phyloP scores from a whole-genome alignment of 1,140 invertebrate genomes.

The Cyclina sinensis region DNA sequence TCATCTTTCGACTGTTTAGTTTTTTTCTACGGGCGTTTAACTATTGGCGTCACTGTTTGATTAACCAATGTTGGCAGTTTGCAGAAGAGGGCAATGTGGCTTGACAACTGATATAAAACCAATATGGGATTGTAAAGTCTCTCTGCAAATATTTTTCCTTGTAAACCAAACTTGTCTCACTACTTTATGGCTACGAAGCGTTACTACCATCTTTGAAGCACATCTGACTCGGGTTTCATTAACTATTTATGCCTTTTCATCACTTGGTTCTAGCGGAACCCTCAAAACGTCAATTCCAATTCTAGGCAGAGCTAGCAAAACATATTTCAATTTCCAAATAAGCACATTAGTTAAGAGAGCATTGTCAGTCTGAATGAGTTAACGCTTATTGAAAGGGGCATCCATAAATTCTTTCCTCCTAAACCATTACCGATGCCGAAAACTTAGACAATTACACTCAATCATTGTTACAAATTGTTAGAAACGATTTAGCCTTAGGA shows the following conservation, averaged over 20 bases:
- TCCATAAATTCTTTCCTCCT: constrained; percentile 62
- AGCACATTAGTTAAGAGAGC: constrained; percentile 49
- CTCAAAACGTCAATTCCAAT: constrained; percentile 57
- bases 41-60: not conserved
- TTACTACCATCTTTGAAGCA: constrained; percentile 39
- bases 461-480: constrained; percentile 57
- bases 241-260: constrained; percentile 37
- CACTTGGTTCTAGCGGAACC: constrained; percentile 31
- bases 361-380: constrained; percentile 49
- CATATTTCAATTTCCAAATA: constrained; percentile 68
- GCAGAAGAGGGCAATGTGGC: constrained; percentile 9
- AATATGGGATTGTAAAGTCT: not conserved
- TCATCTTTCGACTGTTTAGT: not conserved
- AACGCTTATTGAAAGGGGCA: constrained; percentile 46
- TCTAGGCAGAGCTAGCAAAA: constrained; percentile 47
- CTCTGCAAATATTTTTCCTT: not conserved
- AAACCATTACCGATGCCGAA: constrained; percentile 52
- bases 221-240: constrained; percentile 35
- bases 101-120: constrained; percentile 25
- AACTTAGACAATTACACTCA: constrained; percentile 50
- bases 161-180: not conserved
- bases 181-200: constrained; percentile 22
- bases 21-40: constrained; percentile 2
- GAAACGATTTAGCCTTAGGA: constrained; percentile 57
- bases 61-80: constrained; percentile 17